Evolutionary conservation across 2,113 vertebrate species (phyloP), one percentile per base, ranked within the genome.

Genomic region (Leucoraja erinaceus): DNA sequence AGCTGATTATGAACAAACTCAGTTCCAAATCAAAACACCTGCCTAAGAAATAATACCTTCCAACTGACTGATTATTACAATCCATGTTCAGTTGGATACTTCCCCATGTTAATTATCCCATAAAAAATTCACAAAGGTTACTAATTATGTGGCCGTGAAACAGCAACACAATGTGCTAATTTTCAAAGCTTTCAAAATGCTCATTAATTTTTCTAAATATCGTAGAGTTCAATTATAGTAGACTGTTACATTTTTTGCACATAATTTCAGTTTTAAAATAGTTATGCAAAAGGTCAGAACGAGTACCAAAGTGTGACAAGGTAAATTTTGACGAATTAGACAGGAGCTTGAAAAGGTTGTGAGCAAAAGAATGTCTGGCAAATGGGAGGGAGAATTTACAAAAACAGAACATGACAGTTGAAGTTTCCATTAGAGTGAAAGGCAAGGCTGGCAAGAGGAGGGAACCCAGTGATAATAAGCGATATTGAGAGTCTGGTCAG

Each of bases 51-150:
- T 54, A 47, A 12, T 47, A 38, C 54, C 14, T 91, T 22, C 47
- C 78, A 93, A 94, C 95, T 93, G 93, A 77, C 74, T 83, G 3
- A 93, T 90, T 66, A 95, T 84, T 92, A 63, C 94, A 94, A 93
- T 90, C 93, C 70, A 76, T 31, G 31, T 28, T 90, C 92, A 83
- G 10, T 61, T 22, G 33, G n/a, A 33, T 66, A 93, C 92, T 20
- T 79, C 18, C n/a, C 54, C 5, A 25, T 47, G 61, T 91, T 93
- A 93, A 84, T 0, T 77, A 72, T 9, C n/a, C 90, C 0, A 93
- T 93, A 61, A 31, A 81, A 28, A 31, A 9, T 38, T 1, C 20
- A 94, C 90, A 0, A 3, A 93, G 5, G 47, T 94, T 77, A 9
- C 31, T 77, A 33, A 0, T 93, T 0, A 33, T 33, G 10, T 28